Evolutionary conservation across 1,140 invertebrate genomes (phyloP).

Genomic region (Drosophila sturtevanti): DNA sequence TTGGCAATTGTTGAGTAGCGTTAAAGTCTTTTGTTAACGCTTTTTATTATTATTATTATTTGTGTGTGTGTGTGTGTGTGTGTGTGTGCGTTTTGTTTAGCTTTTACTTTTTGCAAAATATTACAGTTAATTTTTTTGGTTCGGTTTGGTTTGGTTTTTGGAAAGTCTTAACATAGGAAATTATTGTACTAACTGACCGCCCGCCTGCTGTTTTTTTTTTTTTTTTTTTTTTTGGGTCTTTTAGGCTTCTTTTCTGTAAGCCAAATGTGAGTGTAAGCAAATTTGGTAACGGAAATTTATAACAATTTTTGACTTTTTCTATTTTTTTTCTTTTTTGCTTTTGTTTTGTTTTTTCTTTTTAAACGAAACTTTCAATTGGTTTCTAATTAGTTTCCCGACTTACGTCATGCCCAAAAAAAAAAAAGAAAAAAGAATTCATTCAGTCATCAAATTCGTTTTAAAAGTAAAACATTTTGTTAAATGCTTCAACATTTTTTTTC

Average conservation of each 20-base stretch:
- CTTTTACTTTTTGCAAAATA: constrained; percentile 57
- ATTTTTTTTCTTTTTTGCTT: too few species aligned
- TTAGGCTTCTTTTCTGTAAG: constrained; percentile 16
- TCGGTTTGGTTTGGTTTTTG: constrained; percentile 5
- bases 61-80: not conserved
- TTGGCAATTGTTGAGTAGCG: constrained; percentile 37
- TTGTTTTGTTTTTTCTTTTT: constrained; percentile 3
- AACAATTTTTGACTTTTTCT: constrained; percentile 22
- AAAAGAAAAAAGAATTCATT: not conserved
- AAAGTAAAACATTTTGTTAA: not conserved
- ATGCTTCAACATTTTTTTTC: not conserved
- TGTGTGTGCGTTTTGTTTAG: constrained; percentile 16
- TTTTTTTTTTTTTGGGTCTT: constrained; percentile 21
- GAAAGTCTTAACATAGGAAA: constrained; percentile 47
- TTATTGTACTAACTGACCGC: constrained; percentile 13
- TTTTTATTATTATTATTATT: constrained; percentile 16
- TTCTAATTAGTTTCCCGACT: constrained; percentile 33
- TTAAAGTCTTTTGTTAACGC: constrained; percentile 37
- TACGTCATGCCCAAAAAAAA: constrained; percentile 34
- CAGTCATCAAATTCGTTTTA: not conserved
- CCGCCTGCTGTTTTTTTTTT: constrained; percentile 40
- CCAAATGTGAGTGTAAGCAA: constrained; percentile 22
- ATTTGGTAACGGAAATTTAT: constrained; percentile 41
- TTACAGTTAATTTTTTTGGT: constrained; percentile 5
- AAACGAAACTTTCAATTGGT: constrained; percentile 29